A percentile compares a stretch with the other conserved stretches of the same genome.
Conservation (phyloP, 30 jellyfish, hydroid and myxozoan species). For the Rhopilema esculentum region DNA sequence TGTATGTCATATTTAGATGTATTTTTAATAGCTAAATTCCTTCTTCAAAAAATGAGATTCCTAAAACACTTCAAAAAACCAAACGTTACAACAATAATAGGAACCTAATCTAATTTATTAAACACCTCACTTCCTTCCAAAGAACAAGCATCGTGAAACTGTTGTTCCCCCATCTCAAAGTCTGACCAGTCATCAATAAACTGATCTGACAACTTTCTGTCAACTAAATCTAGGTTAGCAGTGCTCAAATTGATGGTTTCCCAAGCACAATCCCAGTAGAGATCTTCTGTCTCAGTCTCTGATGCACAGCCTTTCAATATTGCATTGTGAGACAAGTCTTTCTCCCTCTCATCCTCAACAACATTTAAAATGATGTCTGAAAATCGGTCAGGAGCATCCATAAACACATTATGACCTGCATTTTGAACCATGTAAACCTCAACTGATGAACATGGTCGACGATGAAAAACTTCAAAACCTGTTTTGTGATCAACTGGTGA, state of each 20-base stretch:
- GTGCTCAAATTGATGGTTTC: slow-evolving; percentile 71
- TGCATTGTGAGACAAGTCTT: slow-evolving; percentile 3
- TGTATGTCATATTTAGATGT: no score
- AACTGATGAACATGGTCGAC: slow-evolving; percentile 62
- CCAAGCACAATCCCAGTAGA: slow-evolving; percentile 90
- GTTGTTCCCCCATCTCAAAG: slow-evolving; percentile 11
- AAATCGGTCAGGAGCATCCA: slow-evolving; percentile 74
- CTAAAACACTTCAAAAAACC: no score
- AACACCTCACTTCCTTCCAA: background rate
- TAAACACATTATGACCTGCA: slow-evolving; percentile 77
- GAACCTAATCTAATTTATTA: background rate
- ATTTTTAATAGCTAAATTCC: no score
- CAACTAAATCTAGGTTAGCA: slow-evolving; percentile 32
- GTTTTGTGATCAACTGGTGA: slow-evolving; percentile 81
- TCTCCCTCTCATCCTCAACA: slow-evolving; percentile 42
- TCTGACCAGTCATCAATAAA: slow-evolving; percentile 43
- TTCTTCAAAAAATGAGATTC: no score
- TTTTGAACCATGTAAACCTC: slow-evolving; percentile 77
- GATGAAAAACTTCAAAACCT: slow-evolving; percentile 79
- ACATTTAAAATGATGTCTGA: slow-evolving; percentile 67
- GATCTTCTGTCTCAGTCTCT: slow-evolving; percentile 51
- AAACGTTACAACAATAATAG: background rate
- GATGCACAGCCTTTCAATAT: slow-evolving; percentile 38
- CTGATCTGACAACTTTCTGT: slow-evolving; percentile 20
- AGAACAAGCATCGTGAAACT: background rate